These are phyloP conservation scores for Neofelis nebulosa DNA, from an alignment of 2,113 vertebrate genomes.

Conservation along the genomic window DNA sequence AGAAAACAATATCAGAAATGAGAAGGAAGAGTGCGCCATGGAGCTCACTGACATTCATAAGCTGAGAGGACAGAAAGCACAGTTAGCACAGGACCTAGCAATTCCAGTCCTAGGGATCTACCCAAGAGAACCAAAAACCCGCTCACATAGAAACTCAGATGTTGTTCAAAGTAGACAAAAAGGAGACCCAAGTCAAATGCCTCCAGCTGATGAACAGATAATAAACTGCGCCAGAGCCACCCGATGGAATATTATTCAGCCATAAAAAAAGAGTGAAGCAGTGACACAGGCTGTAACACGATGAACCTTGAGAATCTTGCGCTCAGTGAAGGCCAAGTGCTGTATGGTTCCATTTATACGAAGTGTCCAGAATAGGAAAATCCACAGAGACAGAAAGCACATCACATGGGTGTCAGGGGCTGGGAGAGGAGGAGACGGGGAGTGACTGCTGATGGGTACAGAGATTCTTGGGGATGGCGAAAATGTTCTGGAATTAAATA, in stretches of 20 bases:
- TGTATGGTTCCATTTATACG: neutral
- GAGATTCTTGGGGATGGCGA: neutral
- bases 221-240: neutral
- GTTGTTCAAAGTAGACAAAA: neutral
- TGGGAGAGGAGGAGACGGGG: neutral
- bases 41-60: neutral
- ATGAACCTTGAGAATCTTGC: neutral
- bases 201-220: rapidly evolving
- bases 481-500: neutral
- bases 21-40: neutral
- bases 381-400: neutral
- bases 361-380: neutral
- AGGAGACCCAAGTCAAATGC: neutral
- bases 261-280: neutral
- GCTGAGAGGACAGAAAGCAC: neutral
- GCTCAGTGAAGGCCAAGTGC: no score
- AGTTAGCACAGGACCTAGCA: neutral
- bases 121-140: neutral
- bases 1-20: neutral
- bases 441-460: neutral
- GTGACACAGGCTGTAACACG: no score
- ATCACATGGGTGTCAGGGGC: neutral
- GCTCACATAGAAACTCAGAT: neutral
- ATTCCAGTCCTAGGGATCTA: neutral
- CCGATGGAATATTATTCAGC: neutral